phyloP scores from a whole-genome alignment of 1,140 invertebrate genomes.

The Lepidostoma basale region DNA sequence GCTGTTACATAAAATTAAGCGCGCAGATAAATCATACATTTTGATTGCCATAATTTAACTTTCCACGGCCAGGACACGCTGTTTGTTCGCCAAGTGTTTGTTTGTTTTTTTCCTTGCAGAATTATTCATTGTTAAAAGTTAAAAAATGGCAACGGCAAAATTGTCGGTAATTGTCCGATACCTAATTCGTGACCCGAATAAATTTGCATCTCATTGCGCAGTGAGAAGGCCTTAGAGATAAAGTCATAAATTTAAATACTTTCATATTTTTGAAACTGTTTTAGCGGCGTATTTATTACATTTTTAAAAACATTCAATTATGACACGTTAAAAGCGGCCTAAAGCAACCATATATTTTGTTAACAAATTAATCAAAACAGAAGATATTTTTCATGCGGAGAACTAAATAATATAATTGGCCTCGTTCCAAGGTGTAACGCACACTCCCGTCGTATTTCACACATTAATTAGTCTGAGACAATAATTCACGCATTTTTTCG shows the following conservation, averaged over 20 bases:
- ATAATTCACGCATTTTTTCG: neutral
- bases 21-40: no score
- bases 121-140: no score
- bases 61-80: no score
- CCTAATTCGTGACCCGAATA: constrained; percentile 12
- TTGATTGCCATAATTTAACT: no score
- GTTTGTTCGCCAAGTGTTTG: no score
- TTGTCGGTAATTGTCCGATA: constrained; percentile 17
- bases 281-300: constrained; percentile 1
- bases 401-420: constrained; percentile 2
- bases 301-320: constrained; percentile 19
- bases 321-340: constrained; percentile 1
- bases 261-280: constrained; percentile 19
- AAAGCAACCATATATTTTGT: neutral
- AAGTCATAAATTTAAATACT: constrained; percentile 7
- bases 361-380: constrained; percentile 5
- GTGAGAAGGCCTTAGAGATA: constrained; percentile 8
- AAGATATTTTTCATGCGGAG: neutral
- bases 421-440: constrained; percentile 10
- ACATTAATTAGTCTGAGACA: constrained; percentile 1
- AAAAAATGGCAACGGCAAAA: no score
- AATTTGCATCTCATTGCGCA: constrained; percentile 13
- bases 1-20: no score
- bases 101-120: no score
- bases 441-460: neutral